Base-by-base conservation (phyloP, 2,888 invertebrate genomes). In the Deroplatys truncata region DNA sequence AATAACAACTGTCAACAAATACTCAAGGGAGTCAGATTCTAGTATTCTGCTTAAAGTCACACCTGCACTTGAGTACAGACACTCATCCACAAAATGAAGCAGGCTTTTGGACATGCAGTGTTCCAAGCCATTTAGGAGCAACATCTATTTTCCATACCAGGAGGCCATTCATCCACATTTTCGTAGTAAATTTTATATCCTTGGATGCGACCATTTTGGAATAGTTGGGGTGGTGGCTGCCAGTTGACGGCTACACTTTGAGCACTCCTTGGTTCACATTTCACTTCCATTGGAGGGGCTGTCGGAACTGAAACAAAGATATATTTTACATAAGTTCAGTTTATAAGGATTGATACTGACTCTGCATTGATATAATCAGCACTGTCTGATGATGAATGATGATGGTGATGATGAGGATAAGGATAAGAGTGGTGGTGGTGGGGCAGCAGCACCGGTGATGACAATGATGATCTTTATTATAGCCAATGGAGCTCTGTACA, bases 171-270 rank as follows among this genome's bases (percentile, higher is more conserved):
- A 84, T 90, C 84, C 84, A 90, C 90, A 88, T 91, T 91, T 90
- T 92, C 92, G 92, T 94, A 94, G 88, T 93, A 92, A 56, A 94
- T 93, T 90, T 93, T 93, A 92, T 94, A 95, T 3, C 94, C 94
- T 86, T 93, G 93, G 43, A 94, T 93, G 56, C 94, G 92, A 3
- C 94, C 94, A 91, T 94, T 92, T 89, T 91, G 91, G 82, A 90
- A 89, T 43, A 91, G 91, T 49, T 90, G 91, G 8, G 92, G 91
- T 9, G 91, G 92, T 35, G 91, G 91, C 25, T 91, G 91, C 92
- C 91, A 94, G 88, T 91, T 92, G 25, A 93, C 90, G 88, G 92
- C 91, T 10, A 93, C 90, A 84, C 92, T 92, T 90, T 92, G 92
- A 56, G 92, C 91, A 84, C 92, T 91, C 83, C 92, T 90, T 28